Evolutionary conservation across 2,113 vertebrate genomes (phyloP).

Genomic region (Pseudonaja textilis): DNA sequence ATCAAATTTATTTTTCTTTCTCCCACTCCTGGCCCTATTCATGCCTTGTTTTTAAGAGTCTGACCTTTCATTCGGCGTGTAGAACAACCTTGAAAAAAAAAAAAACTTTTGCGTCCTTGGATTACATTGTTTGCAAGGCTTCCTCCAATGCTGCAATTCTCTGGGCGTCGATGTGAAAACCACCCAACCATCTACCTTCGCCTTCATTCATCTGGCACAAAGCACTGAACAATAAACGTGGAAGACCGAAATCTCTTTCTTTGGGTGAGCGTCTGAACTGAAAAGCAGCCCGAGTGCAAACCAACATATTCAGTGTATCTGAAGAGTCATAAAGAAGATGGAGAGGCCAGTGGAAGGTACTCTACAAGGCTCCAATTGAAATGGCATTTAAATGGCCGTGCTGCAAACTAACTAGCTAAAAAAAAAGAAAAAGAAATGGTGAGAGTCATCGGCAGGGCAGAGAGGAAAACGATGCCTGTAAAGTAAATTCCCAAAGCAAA

Average conservation of each 20-base stretch:
- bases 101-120: neutral
- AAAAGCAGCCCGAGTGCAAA: conserved; percentile 21
- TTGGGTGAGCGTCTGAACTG: conserved; percentile 16
- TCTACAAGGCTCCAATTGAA: conserved; percentile 26
- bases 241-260: conserved; percentile 11
- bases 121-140: neutral
- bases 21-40: neutral
- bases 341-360: conserved; percentile 22
- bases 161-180: neutral
- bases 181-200: too few relatives aligned
- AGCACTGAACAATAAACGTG: neutral
- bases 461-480: conserved; percentile 21
- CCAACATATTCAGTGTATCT: neutral
- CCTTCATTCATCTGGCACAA: neutral
- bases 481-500: conserved; percentile 39
- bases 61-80: neutral
- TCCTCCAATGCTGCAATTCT: neutral
- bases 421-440: conserved; percentile 9
- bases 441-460: conserved; percentile 15
- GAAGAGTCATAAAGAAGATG: conserved; percentile 31
- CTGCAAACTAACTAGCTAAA: neutral
- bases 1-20: neutral
- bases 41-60: neutral
- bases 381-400: conserved; percentile 47
- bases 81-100: neutral